These are phyloP conservation scores for Uromys caudimaculatus DNA, from an alignment of 2,797 vertebrate species.

Conservation along the genomic window DNA sequence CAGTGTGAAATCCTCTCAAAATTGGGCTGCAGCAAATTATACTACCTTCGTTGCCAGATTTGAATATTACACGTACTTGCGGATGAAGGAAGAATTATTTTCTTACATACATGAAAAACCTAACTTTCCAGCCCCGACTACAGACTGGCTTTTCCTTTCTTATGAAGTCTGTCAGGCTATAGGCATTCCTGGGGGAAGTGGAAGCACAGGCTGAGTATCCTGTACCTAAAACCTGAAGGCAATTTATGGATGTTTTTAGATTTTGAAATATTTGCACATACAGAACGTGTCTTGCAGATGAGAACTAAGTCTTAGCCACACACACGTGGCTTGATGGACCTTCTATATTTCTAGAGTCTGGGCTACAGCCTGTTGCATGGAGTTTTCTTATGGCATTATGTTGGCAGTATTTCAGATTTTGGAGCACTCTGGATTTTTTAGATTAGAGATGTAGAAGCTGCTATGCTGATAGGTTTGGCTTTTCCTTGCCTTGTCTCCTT, in stretches of 20 bases:
- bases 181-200: background rate
- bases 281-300: background rate
- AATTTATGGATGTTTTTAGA: background rate
- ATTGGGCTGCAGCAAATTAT: background rate
- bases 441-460: background rate
- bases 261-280: background rate
- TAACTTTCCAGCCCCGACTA: background rate
- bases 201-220: background rate
- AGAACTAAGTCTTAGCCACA: background rate
- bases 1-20: background rate
- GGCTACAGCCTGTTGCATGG: background rate
- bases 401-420: background rate
- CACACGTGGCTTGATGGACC: background rate
- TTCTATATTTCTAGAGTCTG: background rate
- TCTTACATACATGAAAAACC: background rate
- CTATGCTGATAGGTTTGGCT: background rate
- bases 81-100: background rate
- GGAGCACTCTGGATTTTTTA: background rate
- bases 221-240: background rate
- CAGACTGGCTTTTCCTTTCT: background rate
- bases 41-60: background rate
- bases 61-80: background rate
- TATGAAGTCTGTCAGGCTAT: background rate
- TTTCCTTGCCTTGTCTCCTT: conserved; percentile 35
- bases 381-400: background rate